Conservation (phyloP, 2,797 vertebrate genomes). For the Argentina silus region DNA sequence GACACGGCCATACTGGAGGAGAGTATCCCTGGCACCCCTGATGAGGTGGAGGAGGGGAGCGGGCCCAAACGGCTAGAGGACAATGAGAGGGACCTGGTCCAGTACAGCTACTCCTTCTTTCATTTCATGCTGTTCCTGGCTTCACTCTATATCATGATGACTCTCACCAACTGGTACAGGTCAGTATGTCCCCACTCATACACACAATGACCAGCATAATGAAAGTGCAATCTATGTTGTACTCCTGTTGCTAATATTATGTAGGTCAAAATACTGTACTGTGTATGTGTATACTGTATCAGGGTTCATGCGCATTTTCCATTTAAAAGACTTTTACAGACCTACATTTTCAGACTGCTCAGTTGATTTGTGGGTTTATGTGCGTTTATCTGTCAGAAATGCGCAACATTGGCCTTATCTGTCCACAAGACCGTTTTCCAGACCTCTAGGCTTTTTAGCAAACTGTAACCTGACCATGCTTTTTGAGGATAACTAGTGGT, state of each 20-base stretch:
- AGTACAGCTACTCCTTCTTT: slow-evolving; percentile 91
- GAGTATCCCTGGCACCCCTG: slow-evolving; percentile 25
- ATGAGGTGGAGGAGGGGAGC: slow-evolving; percentile 65
- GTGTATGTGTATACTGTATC: no score
- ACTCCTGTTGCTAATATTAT: background rate
- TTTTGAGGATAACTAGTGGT: no score
- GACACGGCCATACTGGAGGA: slow-evolving; percentile 83
- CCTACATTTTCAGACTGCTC: no score
- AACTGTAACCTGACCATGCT: no score
- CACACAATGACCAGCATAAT: background rate
- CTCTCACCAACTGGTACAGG: slow-evolving; percentile 96
- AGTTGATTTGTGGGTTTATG: no score
- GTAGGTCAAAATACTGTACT: background rate
- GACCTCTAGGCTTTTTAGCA: no score
- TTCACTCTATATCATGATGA: slow-evolving; percentile 98
- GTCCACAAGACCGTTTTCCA: no score
- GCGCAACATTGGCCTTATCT: no score
- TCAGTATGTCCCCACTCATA: slow-evolving; percentile 61
- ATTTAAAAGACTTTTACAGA: no score
- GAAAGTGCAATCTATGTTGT: no score
- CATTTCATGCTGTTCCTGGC: slow-evolving; percentile 91
- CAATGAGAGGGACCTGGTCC: slow-evolving; percentile 86
- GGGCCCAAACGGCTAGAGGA: slow-evolving; percentile 75
- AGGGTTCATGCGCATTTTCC: no score
- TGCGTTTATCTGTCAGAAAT: no score